Conservation (phyloP, 2,113 vertebrate genomes). For the Myrmecobius fasciatus region DNA sequence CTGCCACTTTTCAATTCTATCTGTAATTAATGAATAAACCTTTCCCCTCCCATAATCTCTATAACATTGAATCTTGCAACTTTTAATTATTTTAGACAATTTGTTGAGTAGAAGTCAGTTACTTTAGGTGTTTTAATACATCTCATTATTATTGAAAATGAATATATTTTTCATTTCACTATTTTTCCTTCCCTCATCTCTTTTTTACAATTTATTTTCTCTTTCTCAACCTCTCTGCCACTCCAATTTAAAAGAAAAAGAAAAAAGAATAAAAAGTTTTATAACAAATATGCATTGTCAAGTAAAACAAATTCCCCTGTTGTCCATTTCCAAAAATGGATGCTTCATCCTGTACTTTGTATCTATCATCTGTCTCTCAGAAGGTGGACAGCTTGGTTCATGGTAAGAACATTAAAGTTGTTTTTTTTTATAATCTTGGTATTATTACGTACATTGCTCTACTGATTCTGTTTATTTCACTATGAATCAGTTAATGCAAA, state of each 20-base stretch:
- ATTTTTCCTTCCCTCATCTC: no score
- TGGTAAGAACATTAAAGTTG: neutral
- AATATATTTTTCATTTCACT: neutral
- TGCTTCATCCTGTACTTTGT: neutral
- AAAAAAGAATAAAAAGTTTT: neutral
- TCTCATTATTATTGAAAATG: neutral
- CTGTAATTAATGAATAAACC: neutral
- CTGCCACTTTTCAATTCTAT: neutral
- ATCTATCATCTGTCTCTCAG: neutral
- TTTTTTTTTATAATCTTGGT: neutral
- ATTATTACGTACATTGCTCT: neutral
- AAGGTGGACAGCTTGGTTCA: neutral
- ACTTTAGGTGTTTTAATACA: neutral
- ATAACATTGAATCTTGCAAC: neutral
- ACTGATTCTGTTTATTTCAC: neutral
- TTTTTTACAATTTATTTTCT: neutral
- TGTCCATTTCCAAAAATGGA: neutral
- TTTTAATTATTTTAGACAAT: neutral
- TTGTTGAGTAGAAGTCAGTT: neutral
- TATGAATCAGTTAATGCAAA: neutral
- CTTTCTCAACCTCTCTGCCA: neutral
- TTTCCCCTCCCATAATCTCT: neutral
- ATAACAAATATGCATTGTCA: neutral
- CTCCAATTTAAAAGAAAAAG: neutral
- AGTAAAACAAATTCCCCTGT: neutral